Percentiles rank a stretch among this genome's conserved stretches.
Evolutionary conservation across 2,113 vertebrate species (phyloP).

Genomic region (Nesoenas mayeri): DNA sequence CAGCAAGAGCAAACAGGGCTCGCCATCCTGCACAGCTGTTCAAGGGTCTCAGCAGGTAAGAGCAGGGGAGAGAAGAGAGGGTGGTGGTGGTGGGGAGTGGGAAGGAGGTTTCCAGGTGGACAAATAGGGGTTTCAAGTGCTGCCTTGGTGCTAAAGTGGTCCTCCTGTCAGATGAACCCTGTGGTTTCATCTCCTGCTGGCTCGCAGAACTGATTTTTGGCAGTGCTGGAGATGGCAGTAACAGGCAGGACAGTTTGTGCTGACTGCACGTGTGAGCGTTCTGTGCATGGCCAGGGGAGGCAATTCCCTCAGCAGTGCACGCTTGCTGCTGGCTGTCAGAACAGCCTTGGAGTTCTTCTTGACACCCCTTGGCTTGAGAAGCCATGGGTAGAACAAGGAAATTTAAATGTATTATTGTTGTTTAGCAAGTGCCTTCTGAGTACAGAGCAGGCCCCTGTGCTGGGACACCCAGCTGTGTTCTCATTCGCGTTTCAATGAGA

Average conservation of each 20-base stretch:
- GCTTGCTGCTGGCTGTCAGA: neutral
- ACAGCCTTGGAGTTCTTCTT: neutral
- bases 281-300: neutral
- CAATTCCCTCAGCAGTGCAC: neutral
- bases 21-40: neutral
- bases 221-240: neutral
- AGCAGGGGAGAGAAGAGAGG: neutral
- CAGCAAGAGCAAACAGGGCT: neutral
- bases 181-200: neutral
- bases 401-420: neutral
- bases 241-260: neutral
- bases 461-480: neutral
- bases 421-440: neutral
- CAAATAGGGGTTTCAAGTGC: neutral
- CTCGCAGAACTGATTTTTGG: neutral
- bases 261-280: neutral
- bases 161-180: neutral
- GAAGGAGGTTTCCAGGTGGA: neutral
- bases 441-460: neutral
- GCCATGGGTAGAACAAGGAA: neutral
- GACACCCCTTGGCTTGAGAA: neutral
- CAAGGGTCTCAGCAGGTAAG: neutral
- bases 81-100: neutral
- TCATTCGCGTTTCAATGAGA: neutral
- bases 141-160: neutral